phyloP scores from a whole-genome alignment of 2,113 vertebrate genomes.

The Gallinago undulata region DNA sequence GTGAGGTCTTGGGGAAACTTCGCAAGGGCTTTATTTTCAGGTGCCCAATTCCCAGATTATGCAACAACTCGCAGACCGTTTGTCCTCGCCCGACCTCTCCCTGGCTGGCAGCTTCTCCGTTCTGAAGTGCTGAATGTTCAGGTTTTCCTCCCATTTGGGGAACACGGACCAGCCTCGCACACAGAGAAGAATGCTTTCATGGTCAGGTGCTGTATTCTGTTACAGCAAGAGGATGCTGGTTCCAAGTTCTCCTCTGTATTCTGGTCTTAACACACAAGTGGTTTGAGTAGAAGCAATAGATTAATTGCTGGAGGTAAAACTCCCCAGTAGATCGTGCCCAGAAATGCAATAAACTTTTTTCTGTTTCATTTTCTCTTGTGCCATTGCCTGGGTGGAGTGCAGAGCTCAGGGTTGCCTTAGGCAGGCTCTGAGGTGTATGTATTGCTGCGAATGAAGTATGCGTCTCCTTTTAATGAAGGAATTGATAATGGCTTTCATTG shows the following conservation, averaged over 20 bases:
- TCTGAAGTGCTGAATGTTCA: background rate
- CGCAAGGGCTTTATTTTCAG: background rate
- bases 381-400: background rate
- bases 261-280: background rate
- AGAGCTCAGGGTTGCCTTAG: background rate
- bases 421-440: background rate
- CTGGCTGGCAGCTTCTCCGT: background rate
- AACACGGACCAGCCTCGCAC: background rate
- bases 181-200: fast-evolving
- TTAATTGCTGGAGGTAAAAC: background rate
- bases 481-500: background rate
- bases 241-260: background rate
- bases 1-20: background rate
- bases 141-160: background rate
- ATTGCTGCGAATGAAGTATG: background rate
- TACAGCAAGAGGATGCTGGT: background rate
- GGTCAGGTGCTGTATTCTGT: background rate
- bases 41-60: background rate
- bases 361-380: background rate
- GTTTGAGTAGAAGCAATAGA: background rate
- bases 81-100: background rate
- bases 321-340: background rate
- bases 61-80: fast-evolving
- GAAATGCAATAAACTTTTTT: background rate
- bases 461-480: background rate